Percentiles rank a stretch among this genome's conserved stretches.
phyloP scores from a whole-genome alignment of 2,888 invertebrate genomes.

The Halictus quadricinctus region DNA sequence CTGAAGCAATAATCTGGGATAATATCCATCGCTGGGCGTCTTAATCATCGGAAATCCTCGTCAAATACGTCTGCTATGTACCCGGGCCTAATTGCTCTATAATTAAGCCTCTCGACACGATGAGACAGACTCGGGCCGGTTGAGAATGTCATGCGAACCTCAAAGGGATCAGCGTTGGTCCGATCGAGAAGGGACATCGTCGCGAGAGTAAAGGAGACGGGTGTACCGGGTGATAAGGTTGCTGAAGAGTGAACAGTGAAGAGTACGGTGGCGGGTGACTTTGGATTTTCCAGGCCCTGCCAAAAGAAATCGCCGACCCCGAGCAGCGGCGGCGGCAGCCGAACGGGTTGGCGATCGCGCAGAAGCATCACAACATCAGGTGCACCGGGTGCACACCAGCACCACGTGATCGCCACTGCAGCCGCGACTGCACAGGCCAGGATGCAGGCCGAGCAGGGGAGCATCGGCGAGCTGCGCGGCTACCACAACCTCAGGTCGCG shows the following conservation, averaged over 20 bases:
- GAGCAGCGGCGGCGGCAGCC: constrained; percentile 76
- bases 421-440: constrained; percentile 83
- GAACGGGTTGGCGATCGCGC: constrained; percentile 80
- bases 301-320: constrained; percentile 82
- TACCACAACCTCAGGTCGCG: constrained; percentile 95
- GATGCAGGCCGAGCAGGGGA: constrained; percentile 97
- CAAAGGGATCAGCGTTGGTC: neutral
- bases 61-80: neutral
- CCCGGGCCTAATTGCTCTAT: neutral
- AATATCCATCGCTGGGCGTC: constrained; percentile 1
- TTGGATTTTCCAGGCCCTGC: constrained; percentile 75
- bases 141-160: neutral
- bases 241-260: neutral
- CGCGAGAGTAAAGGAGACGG: neutral
- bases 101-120: neutral
- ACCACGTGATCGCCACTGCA: constrained; percentile 81
- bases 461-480: constrained; percentile 94
- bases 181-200: neutral
- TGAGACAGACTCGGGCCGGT: neutral
- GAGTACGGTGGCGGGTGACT: constrained; percentile 8
- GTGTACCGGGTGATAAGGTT: neutral
- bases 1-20: neutral
- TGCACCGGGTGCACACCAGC: constrained; percentile 77
- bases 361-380: constrained; percentile 81
- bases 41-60: constrained; percentile 4